A percentile compares a stretch with the other conserved stretches of the same genome.
phyloP scores from a whole-genome alignment of 2,113 vertebrate genomes.

The Myocastor coypus region DNA sequence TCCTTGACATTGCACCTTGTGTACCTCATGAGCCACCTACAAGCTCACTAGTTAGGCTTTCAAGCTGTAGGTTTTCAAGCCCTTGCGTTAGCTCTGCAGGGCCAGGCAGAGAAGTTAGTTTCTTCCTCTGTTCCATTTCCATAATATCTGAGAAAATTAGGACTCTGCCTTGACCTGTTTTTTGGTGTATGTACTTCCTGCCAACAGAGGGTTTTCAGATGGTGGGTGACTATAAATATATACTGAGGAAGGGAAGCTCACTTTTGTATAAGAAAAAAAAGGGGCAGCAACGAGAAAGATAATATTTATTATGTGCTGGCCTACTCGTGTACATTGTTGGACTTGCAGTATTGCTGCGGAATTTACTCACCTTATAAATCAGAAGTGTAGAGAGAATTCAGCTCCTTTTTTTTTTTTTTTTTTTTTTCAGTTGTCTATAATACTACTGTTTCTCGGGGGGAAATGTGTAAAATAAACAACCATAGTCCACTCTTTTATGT shows the following conservation, averaged over 20 bases:
- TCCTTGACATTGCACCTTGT: neutral
- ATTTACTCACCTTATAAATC: constrained; percentile 59
- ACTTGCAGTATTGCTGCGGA: neutral
- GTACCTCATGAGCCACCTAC: neutral
- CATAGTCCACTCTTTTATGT: neutral
- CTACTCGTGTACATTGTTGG: neutral
- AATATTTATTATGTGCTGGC: constrained; percentile 54
- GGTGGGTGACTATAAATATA: neutral
- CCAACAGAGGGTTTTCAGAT: neutral
- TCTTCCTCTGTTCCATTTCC: neutral
- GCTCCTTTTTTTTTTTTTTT: constrained; percentile 49
- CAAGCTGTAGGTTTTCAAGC: neutral
- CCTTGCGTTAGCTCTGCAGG: neutral
- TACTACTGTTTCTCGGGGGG: neutral
- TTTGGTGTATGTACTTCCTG: neutral
- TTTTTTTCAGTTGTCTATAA: constrained; percentile 22
- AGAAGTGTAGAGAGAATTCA: constrained; percentile 25
- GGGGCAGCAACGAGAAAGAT: constrained; percentile 14
- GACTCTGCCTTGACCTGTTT: neutral
- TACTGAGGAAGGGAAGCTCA: constrained; percentile 3
- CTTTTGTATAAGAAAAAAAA: constrained; percentile 46
- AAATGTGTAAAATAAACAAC: constrained; percentile 16
- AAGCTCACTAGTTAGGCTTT: neutral
- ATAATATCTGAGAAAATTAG: neutral
- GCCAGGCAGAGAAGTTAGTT: neutral